Base-by-base conservation (phyloP, 2,113 vertebrate species). In the Stegastes partitus region DNA sequence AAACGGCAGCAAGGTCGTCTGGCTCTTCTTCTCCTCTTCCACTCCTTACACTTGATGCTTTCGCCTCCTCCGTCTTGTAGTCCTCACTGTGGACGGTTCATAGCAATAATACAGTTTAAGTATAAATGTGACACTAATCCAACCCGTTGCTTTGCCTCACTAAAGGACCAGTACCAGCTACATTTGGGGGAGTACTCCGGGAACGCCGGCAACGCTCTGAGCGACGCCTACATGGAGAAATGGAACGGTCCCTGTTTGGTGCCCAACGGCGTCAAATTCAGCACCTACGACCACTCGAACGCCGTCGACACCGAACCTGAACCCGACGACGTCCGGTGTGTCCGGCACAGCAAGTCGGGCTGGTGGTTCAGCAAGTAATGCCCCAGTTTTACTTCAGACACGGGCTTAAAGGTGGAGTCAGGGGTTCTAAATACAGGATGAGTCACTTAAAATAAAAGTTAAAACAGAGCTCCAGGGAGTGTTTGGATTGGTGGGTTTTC, bases 341-440 rank as follows among this genome's bases (percentile, higher is more conserved):
- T 91, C 66, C 66, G 79, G 56, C 87, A 83, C 79, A 79, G 71
- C 81, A 87, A 70, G 62, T 89, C 92, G 0, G 92, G 92, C 50
- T 93, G 92, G 92, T 92, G 91, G 92, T 91, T 89, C 82, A 92
- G 87, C 90, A 89, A 47, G 45, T 47, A 47, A 47, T 18, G 31
- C 31, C 10, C 7, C 31, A 34, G 31, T 6, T 9, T 34, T 9
- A 34, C 31, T 9, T 9, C 31, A 34, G 8, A 31, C 28, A 6
- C 28, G 28, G 28, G 28, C 31, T 34, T 9, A 34, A 34, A 34
- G 31, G 31, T 34, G 31, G 31, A 34, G 31, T 34, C 31, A 9
- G 31, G 1, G 31, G 2, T 34, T 34, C 31, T 34, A 34, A 34
- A 9, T 9, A 34, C 31, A 34, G 8, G 10, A 34, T 9, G 2